phyloP scores from a whole-genome alignment of 2,113 vertebrate species.

The Saguinus midas region DNA sequence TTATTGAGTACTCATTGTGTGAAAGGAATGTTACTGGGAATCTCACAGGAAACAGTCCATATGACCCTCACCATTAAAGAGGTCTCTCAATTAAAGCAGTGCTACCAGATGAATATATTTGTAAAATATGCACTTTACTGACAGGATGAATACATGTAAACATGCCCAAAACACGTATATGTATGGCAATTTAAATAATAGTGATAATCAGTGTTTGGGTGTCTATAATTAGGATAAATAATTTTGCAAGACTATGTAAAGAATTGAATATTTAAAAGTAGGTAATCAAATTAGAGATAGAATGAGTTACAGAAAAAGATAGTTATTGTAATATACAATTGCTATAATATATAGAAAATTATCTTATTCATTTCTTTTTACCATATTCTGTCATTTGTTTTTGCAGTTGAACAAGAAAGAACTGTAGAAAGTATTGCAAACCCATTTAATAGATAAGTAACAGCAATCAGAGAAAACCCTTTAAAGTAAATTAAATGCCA shows the following conservation, averaged over 20 bases:
- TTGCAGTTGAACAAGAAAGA: neutral
- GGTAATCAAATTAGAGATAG: neutral
- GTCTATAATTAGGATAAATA: neutral
- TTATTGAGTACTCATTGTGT: conserved; percentile 42
- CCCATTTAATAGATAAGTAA: neutral
- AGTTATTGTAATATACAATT: neutral
- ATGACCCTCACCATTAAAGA: neutral
- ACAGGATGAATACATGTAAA: neutral
- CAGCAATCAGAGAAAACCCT: neutral
- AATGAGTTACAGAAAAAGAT: neutral
- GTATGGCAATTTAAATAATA: neutral
- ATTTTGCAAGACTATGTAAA: neutral
- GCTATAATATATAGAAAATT: neutral
- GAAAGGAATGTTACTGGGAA: conserved; percentile 6
- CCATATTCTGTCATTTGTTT: neutral
- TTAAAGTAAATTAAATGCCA: conserved; percentile 11
- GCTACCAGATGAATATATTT: neutral
- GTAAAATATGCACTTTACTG: neutral
- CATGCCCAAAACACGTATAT: neutral
- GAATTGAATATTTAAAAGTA: neutral
- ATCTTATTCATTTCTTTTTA: neutral
- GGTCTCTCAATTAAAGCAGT: neutral
- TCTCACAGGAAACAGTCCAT: conserved; percentile 3
- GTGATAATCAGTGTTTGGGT: neutral
- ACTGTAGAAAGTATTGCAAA: neutral